Base-by-base conservation (phyloP, 1,140 invertebrate species). In the Aphelenchoides avenae region DNA sequence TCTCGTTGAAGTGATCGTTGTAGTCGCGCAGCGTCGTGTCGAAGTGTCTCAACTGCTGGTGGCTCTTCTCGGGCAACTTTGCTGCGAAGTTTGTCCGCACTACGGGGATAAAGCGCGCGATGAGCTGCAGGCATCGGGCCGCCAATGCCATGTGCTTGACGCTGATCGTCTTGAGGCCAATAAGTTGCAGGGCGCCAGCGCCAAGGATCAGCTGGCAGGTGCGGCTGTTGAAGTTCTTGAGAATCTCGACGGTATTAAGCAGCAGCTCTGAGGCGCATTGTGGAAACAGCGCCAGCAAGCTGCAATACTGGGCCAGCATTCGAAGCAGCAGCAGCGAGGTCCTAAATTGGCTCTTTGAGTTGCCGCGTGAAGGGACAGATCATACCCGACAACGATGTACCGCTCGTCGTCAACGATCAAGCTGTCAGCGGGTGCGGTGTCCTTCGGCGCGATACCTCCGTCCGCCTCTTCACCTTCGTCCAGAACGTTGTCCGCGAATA, bases 141-240 rank as follows among this genome's bases (percentile, higher is more conserved):
- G 91, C 88, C 56, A 97, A 79, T 6, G 89, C 91, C 80, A 57
- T 97, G 81, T 81, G 93, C 95, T 36, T 89, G 58, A 87, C 91
- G 0, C 90, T 92, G 43, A 99, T 98, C 39, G 89, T 94, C 81
- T 94, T 96, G 36, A 97, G 80, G 0, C 92, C 91, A 15, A 90
- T 89, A 57, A 90, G 86, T 73, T 90, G 86, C 71, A 96, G 84
- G 1, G 94, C 92, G 29, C 91, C 91, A 29, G 91, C 93, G 43
- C 91, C 91, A 22, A 97, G 81, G 24, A 99, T 89, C 51, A 98
- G 80, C 76, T 95, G 89, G 80, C 88, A 94, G 58, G 87, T 89
- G 64, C 87, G 84, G 5, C 88, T 92, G 82, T 95, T 97, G 76
- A 93, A 96, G 66, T 86, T 79, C 70, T 82, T 82, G 51, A 92